Conservation (phyloP, 2,113 vertebrate species). For the Mixornis gularis region DNA sequence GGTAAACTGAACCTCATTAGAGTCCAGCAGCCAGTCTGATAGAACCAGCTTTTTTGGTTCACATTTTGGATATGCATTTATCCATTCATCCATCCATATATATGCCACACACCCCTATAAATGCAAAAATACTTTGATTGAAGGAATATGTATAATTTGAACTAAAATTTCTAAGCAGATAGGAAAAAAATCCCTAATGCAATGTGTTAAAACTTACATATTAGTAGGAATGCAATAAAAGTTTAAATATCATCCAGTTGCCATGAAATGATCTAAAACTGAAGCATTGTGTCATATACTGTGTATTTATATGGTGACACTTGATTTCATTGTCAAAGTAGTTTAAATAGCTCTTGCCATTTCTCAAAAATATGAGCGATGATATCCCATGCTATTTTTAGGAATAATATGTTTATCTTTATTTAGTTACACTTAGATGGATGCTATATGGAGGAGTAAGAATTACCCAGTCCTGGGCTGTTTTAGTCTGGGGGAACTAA, state of each 20-base stretch:
- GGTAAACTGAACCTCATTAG: neutral
- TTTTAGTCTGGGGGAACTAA: neutral
- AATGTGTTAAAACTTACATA: neutral
- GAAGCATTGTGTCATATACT: neutral
- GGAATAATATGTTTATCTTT: neutral
- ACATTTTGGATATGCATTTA: neutral
- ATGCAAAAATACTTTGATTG: neutral
- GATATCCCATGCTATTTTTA: neutral
- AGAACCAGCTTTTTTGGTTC: neutral
- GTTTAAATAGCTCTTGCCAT: neutral
- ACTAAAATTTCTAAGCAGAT: neutral
- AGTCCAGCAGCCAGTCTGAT: neutral
- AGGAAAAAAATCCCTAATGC: neutral
- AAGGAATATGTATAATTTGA: neutral
- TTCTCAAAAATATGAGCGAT: neutral
- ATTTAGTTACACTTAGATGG: neutral
- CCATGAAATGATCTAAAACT: neutral
- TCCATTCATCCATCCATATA: neutral
- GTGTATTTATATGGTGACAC: neutral
- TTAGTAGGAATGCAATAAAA: neutral
- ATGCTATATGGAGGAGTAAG: neutral
- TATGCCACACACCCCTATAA: neutral
- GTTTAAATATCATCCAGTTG: neutral
- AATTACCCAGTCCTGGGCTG: neutral
- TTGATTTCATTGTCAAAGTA: slow-evolving; percentile 2